Conservation (phyloP, 2,113 vertebrate species). For the Taxidea taxus region DNA sequence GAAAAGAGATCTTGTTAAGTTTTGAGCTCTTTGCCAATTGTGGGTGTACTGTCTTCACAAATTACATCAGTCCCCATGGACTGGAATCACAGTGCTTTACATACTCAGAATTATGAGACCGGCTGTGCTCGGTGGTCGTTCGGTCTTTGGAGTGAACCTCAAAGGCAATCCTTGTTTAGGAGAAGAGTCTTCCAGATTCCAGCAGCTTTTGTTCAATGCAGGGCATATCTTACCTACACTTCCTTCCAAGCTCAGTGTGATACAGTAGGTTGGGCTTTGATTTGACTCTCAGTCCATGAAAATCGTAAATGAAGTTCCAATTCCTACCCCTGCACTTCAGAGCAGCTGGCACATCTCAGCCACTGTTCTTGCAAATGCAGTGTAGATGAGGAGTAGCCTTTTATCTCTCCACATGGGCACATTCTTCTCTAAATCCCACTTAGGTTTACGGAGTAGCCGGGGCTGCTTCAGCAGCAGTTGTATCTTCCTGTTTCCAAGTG, state of each 20-base stretch:
- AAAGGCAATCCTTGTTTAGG: not conserved
- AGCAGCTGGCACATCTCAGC: not conserved
- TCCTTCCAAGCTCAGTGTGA: not conserved
- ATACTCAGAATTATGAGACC: not conserved
- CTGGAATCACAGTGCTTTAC: not conserved
- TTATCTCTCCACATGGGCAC: not conserved
- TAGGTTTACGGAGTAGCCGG: not conserved
- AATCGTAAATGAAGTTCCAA: not conserved
- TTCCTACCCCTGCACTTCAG: not conserved
- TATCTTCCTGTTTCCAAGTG: not conserved
- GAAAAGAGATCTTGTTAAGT: not conserved
- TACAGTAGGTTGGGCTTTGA: not conserved
- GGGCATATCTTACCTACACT: not conserved
- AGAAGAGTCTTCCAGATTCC: not conserved
- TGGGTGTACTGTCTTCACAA: not conserved
- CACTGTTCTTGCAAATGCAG: not conserved
- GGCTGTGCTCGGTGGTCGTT: not conserved
- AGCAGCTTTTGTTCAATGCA: not conserved
- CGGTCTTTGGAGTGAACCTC: not conserved
- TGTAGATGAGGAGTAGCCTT: not conserved
- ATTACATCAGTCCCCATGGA: not conserved
- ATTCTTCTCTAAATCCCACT: not conserved
- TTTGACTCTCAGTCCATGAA: not conserved
- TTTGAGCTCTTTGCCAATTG: not conserved
- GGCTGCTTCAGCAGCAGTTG: not conserved